A percentile compares a stretch with the other conserved stretches of the same genome.
Evolutionary conservation across 2,888 invertebrate species (phyloP).

Genomic region (Cataglyphis rosenhaueri): DNA sequence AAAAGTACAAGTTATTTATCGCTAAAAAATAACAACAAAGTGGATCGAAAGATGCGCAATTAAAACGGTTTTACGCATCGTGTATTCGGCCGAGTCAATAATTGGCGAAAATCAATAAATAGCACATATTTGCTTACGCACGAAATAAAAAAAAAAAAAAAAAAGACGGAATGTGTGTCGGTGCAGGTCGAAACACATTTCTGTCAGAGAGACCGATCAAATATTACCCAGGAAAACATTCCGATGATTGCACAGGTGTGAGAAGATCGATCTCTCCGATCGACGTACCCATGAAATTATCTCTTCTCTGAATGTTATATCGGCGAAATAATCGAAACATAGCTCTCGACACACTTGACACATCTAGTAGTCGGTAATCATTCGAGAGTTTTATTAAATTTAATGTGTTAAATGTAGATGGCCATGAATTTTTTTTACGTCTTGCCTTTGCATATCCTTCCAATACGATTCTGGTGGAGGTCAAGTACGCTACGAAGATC

Average conservation of each 20-base stretch:
- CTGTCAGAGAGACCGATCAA: slow-evolving; percentile 24
- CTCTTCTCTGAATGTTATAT: slow-evolving; percentile 14
- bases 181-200: slow-evolving; percentile 27
- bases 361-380: not conserved
- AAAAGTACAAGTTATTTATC: slow-evolving; percentile 5
- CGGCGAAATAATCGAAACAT: not conserved
- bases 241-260: slow-evolving; percentile 53
- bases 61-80: not conserved
- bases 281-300: slow-evolving; percentile 25
- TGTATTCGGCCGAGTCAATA: slow-evolving; percentile 21
- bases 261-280: slow-evolving; percentile 41
- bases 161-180: not conserved
- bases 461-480: not conserved
- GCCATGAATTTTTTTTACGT: not conserved
- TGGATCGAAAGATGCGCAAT: not conserved
- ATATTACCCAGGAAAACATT: slow-evolving; percentile 23
- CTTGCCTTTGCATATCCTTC: not conserved
- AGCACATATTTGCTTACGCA: slow-evolving; percentile 9
- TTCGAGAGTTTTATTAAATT: not conserved
- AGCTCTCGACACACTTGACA: not conserved
- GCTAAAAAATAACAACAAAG: not conserved
- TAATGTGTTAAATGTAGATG: not conserved
- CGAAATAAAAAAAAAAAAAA: slow-evolving; percentile 3
- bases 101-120: slow-evolving; percentile 33
- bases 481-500: not conserved